Evolutionary conservation across 2,888 invertebrate species (phyloP).

Genomic region (Tubiluchus corallicola): DNA sequence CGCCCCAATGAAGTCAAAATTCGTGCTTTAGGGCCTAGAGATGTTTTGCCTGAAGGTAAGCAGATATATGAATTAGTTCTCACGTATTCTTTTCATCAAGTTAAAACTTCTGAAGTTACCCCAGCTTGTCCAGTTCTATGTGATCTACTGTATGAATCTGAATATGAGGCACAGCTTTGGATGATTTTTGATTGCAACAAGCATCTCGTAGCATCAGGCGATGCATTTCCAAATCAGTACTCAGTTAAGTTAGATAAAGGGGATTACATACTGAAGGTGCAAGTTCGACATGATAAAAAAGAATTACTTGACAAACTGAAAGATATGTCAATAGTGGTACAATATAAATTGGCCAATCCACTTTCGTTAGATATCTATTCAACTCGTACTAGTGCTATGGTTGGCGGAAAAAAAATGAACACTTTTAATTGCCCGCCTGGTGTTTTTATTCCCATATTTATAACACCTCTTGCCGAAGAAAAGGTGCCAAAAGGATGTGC

Average conservation of each 20-base stretch:
- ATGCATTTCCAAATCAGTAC: constrained; percentile 75
- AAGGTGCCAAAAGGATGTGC: constrained; percentile 39
- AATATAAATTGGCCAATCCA: constrained; percentile 51
- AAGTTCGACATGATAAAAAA: constrained; percentile 73
- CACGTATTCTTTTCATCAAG: constrained; percentile 62
- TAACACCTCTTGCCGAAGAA: constrained; percentile 56
- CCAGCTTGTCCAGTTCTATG: constrained; percentile 47
- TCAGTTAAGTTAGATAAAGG: constrained; percentile 79
- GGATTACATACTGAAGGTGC: constrained; percentile 67
- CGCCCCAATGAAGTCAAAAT: constrained; percentile 58
- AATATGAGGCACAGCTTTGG: constrained; percentile 91
- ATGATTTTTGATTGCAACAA: constrained; percentile 83
- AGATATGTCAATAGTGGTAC: constrained; percentile 48
- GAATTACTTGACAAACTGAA: constrained; percentile 63
- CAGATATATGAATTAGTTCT: constrained; percentile 79
- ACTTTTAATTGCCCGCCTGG: constrained; percentile 40
- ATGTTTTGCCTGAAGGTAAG: constrained; percentile 63
- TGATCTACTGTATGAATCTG: constrained; percentile 78
- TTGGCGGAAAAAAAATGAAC: constrained; percentile 56
- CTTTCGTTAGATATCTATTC: constrained; percentile 57
- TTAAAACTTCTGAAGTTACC: constrained; percentile 49
- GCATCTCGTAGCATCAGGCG: constrained; percentile 61
- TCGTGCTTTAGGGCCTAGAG: constrained; percentile 52
- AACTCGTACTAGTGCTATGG: constrained; percentile 42
- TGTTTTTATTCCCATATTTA: constrained; percentile 49